Percentiles rank a stretch among this genome's conserved stretches.
These are phyloP conservation scores for Arctia plantaginis DNA, from an alignment of 2,888 invertebrate species.

Conservation along the genomic window DNA sequence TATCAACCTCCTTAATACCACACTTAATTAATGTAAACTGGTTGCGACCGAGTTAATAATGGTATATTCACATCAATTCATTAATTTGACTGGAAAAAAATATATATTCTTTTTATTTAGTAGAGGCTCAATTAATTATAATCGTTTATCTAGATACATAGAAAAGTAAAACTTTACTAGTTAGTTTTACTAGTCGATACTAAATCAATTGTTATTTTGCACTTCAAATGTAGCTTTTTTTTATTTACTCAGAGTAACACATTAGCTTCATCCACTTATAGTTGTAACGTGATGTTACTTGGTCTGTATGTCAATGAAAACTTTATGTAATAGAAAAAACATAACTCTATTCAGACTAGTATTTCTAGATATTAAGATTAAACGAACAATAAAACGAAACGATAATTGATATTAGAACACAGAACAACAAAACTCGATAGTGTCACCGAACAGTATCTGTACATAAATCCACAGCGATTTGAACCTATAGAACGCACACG, in stretches of 20 bases:
- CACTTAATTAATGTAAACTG: neutral
- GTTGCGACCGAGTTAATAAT: neutral
- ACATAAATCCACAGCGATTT: constrained; percentile 31
- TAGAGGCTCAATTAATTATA: neutral
- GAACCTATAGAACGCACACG: constrained; percentile 25
- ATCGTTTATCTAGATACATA: neutral
- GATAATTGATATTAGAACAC: neutral
- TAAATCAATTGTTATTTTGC: too few relatives aligned
- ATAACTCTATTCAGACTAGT: neutral
- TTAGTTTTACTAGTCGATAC: neutral
- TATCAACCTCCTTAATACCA: neutral
- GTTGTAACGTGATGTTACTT: neutral
- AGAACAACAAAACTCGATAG: neutral
- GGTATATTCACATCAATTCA: neutral
- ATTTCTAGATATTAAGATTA: too few relatives aligned
- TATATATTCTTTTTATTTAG: neutral
- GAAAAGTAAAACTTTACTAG: neutral
- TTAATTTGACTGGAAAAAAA: neutral
- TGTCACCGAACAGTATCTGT: neutral
- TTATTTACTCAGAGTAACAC: too few relatives aligned
- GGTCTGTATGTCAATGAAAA: neutral
- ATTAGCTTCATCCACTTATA: too few relatives aligned
- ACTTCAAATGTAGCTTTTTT: too few relatives aligned
- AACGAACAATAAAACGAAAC: too few relatives aligned
- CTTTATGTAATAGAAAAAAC: too few relatives aligned